A percentile compares a stretch with the other conserved stretches of the same genome.
phyloP scores from a whole-genome alignment of 2,888 invertebrate species.

The Sturmia bella region DNA sequence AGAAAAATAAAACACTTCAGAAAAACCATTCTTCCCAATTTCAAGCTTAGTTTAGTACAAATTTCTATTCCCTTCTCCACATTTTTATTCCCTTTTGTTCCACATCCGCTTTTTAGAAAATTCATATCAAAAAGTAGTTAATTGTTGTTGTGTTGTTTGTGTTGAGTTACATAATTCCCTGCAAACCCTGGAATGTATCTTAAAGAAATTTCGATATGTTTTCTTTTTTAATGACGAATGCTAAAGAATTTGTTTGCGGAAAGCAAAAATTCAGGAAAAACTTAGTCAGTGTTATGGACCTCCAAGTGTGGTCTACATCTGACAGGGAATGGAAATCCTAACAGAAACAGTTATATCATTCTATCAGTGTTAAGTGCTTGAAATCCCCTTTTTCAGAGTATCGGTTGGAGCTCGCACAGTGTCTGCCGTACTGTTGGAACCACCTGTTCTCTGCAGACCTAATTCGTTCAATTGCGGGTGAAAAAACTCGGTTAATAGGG shows the following conservation, averaged over 20 bases:
- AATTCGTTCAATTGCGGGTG: too few species aligned
- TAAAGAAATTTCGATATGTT: slow-evolving; percentile 37
- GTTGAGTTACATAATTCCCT: slow-evolving; percentile 21
- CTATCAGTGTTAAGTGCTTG: too few species aligned
- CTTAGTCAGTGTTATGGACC: neutral
- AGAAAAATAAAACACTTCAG: neutral
- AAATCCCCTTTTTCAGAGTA: too few species aligned
- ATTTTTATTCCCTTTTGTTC: slow-evolving; percentile 22
- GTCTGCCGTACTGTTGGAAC: too few species aligned
- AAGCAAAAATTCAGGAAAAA: neutral
- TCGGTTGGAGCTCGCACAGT: too few species aligned
- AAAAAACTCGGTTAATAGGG: too few species aligned
- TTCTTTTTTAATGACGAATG: neutral
- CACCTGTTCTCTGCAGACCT: too few species aligned
- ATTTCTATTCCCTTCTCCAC: slow-evolving; percentile 7
- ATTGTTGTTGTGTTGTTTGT: slow-evolving; percentile 54
- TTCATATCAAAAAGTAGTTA: slow-evolving; percentile 35
- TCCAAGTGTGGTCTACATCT: too few species aligned
- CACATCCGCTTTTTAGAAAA: slow-evolving; percentile 44
- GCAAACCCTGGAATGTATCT: neutral
- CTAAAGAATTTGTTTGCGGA: neutral
- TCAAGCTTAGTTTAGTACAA: slow-evolving; percentile 22
- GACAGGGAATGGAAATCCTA: too few species aligned
- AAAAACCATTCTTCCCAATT: neutral
- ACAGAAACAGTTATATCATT: too few species aligned